A percentile compares a stretch with the other conserved stretches of the same genome.
Conservation (phyloP, 2,797 vertebrate genomes). For the Syndactyla subalaris region DNA sequence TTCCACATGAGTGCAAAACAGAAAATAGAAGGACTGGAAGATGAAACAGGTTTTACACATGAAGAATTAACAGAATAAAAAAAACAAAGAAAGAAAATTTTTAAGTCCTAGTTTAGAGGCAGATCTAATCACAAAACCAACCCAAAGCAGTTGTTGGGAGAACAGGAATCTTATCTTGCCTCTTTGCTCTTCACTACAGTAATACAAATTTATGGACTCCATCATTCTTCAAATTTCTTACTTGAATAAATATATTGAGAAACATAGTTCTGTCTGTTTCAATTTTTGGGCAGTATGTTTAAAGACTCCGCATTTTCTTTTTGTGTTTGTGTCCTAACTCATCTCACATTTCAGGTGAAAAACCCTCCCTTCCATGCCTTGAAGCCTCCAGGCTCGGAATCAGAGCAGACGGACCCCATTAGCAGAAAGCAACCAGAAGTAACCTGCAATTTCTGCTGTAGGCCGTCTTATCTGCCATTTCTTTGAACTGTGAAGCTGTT, state of each 20-base stretch:
- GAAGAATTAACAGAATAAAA: background rate
- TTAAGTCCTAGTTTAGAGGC: background rate
- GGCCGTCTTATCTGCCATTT: background rate
- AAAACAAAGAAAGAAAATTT: background rate
- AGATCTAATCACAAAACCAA: background rate
- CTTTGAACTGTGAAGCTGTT: background rate
- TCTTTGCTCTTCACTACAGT: background rate
- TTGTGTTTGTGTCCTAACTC: background rate
- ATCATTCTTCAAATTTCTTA: background rate
- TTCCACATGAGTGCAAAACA: background rate
- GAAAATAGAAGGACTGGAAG: background rate
- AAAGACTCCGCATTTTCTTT: background rate
- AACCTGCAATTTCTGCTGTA: background rate
- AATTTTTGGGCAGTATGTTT: background rate
- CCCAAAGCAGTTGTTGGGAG: background rate
- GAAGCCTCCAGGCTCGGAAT: background rate
- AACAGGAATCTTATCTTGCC: background rate
- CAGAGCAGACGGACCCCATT: rapidly evolving
- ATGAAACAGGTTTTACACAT: background rate
- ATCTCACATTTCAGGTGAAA: background rate
- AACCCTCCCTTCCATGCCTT: background rate
- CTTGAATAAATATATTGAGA: background rate
- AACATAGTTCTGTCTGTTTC: background rate
- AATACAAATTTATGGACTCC: background rate
- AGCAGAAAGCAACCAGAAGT: background rate